Conservation (phyloP, 2,113 vertebrate genomes). For the Platysternon megacephalum region DNA sequence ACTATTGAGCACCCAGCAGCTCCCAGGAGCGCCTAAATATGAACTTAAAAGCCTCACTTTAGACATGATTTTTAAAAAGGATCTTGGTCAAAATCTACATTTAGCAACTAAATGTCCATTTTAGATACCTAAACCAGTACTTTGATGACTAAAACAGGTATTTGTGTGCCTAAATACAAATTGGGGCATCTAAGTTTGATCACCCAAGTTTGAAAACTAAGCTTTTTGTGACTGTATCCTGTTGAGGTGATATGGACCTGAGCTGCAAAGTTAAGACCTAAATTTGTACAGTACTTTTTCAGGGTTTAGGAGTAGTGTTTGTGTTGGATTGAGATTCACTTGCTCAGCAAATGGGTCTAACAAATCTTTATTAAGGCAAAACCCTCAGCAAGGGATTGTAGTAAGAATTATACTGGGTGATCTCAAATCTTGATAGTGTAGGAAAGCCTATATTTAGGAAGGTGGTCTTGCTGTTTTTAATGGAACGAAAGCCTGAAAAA, state of each 20-base stretch:
- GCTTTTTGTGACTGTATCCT: neutral
- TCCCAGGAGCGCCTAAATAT: too few species aligned
- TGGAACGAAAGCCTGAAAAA: neutral
- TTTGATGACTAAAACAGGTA: too few species aligned
- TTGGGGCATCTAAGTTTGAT: too few species aligned
- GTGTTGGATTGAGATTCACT: neutral
- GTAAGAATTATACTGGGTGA: neutral
- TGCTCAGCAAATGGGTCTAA: neutral
- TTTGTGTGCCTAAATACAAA: too few species aligned
- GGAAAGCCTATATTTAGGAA: neutral
- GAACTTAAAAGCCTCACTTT: too few species aligned
- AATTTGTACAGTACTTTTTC: neutral
- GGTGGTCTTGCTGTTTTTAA: neutral
- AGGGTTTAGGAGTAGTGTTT: neutral
- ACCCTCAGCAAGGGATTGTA: neutral
- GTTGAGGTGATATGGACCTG: neutral
- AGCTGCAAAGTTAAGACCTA: neutral
- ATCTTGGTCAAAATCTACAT: too few species aligned
- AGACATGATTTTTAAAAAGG: too few species aligned
- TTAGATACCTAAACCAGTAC: too few species aligned
- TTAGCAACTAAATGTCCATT: too few species aligned
- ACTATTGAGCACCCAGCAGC: too few species aligned
- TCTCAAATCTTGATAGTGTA: neutral
- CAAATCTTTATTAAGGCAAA: neutral
- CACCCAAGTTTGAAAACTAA: too few species aligned